Conservation (phyloP, 2,797 vertebrate species). For the Falco columbarius region DNA sequence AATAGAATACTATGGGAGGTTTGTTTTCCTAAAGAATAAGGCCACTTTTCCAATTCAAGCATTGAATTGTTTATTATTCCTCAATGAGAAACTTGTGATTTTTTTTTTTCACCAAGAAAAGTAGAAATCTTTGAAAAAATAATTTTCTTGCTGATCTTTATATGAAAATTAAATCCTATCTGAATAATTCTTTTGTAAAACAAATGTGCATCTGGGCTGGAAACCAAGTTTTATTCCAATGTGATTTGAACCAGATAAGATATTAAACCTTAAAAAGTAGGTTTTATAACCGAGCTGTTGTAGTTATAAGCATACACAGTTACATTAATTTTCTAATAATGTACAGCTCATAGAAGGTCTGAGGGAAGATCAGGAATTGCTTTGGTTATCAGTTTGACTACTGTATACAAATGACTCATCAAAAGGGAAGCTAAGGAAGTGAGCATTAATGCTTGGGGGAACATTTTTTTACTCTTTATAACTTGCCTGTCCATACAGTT, state of each 20-base stretch:
- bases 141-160: not conserved
- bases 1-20: not conserved
- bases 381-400: not conserved
- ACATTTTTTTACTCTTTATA: not conserved
- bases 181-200: slow-evolving; percentile 8
- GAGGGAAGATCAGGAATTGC: not conserved
- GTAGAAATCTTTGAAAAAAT: not conserved
- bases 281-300: not conserved
- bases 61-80: not conserved
- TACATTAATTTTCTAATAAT: slow-evolving; percentile 4
- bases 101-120: not conserved
- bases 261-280: slow-evolving; percentile 5
- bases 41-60: not conserved
- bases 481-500: not conserved
- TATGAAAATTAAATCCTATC: slow-evolving; percentile 37
- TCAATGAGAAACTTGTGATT: not conserved
- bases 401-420: not conserved
- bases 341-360: not conserved
- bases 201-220: not conserved
- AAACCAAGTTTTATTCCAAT: slow-evolving; percentile 39
- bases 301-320: not conserved
- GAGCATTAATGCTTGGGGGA: not conserved
- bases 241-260: slow-evolving; percentile 6
- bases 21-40: not conserved
- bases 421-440: not conserved